These are phyloP conservation scores for Ischnus inquisitorius DNA, from an alignment of 2,888 invertebrate species.

Conservation along the genomic window DNA sequence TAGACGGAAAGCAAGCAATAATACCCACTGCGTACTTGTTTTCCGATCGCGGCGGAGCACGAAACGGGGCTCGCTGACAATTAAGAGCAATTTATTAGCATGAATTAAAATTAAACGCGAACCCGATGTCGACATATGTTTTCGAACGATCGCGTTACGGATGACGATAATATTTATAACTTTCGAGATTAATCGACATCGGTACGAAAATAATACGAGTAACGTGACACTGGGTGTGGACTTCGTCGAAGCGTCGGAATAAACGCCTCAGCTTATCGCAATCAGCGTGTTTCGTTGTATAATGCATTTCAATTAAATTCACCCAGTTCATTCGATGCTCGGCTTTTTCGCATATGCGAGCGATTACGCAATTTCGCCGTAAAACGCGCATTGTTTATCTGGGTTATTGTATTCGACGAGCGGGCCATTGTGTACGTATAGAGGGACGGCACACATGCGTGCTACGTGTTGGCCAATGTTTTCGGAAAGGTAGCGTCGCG, in stretches of 20 bases:
- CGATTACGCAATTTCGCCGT: conserved; percentile 28
- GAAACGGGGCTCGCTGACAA: too few relatives aligned
- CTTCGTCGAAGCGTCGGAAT: background rate
- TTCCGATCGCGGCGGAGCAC: too few relatives aligned
- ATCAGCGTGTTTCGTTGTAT: background rate
- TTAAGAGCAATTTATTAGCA: too few relatives aligned
- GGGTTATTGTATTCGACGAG: conserved; percentile 69
- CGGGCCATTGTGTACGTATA: background rate
- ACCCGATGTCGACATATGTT: background rate
- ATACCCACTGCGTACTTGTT: too few relatives aligned
- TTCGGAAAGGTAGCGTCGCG: conserved; percentile 60
- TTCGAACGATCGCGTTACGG: background rate
- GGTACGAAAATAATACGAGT: conserved; percentile 21
- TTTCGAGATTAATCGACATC: background rate
- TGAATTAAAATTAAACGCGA: too few relatives aligned
- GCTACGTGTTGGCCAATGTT: conserved; percentile 60
- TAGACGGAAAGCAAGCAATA: too few relatives aligned
- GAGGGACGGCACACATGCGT: conserved; percentile 1
- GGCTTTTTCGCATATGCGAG: conserved; percentile 21
- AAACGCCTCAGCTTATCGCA: background rate
- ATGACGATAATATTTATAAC: too few relatives aligned
- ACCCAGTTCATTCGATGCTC: conserved; percentile 22
- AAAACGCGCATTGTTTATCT: conserved; percentile 72
- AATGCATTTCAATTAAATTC: conserved; percentile 38
- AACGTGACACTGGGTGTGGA: conserved; percentile 25